Base-by-base conservation (phyloP, 1,140 invertebrate genomes). In the Bombus waltoni region DNA sequence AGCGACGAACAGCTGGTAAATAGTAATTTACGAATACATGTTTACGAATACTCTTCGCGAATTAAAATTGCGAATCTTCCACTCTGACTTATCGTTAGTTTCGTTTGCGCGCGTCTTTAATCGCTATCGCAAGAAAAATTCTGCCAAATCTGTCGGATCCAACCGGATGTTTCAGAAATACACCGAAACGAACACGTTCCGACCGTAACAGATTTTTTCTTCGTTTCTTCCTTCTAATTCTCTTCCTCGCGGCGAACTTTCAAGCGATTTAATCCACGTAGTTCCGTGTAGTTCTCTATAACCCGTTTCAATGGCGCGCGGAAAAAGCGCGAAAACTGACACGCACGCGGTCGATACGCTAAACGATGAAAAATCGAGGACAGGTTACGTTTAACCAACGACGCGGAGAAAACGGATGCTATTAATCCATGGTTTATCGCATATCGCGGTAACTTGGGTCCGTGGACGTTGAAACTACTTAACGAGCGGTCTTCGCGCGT, bases 1-100 rank as follows among this genome's bases (percentile, higher is more conserved):
- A 68, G 88, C 83, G 84, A 83, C 94, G 85, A 53, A 87, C 84
- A 81, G 75, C 79, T 59, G 22, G 68, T 59, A 73, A 71, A 59
- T 25, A 8, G 11, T 22, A 47, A n/a, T 32, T 35, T 32, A n/a
- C n/a, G n/a, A n/a, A n/a, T n/a, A n/a, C 5, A 53, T 8, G 1
- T 53, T 53, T 22, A 15, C 0, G 18, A 53, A 53, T 53, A 8
- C 18, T 53, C 5, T 6, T 53, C 18, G 47, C 1, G 1, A 22
- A 53, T 53, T 22, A 53, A 22, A 53, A 22, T 22, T 53, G 1
- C 6, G 6, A 53, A 53, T 53, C 22, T 53, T 53, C 47, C 15
- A 15, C 44, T 8, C 22, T 53, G 5, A 53, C 8, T 22, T 22
- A 22, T 22, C 47, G 1, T 53, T 22, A 53, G 18, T 18, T 53